phyloP scores from a whole-genome alignment of 1,140 invertebrate genomes.

The Aphelenchoides fujianensis region DNA sequence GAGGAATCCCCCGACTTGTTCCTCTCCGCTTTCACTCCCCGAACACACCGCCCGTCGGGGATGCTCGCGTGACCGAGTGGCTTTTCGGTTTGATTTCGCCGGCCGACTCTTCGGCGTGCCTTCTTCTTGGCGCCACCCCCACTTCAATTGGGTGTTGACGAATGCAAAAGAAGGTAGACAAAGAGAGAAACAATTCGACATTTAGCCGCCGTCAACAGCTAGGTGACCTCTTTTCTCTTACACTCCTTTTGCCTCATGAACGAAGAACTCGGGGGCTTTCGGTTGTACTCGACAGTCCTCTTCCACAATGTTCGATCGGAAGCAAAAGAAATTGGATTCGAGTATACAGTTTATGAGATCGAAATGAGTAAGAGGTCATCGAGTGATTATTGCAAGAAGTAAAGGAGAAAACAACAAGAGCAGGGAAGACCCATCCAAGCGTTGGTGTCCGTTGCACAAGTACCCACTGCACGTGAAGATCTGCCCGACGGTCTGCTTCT shows the following conservation, averaged over 20 bases:
- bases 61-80: background rate
- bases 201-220: background rate
- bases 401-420: background rate
- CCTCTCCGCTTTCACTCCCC: background rate
- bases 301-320: background rate
- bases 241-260: background rate
- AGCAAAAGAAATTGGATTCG: background rate
- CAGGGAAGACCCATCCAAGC: background rate
- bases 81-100: background rate
- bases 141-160: background rate
- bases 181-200: background rate
- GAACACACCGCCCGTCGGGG: background rate
- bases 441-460: constrained; percentile 31
- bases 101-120: background rate
- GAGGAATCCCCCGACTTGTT: background rate
- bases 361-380: too few species aligned
- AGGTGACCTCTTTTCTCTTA: background rate
- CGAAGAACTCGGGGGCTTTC: too few species aligned
- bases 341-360: background rate
- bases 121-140: background rate
- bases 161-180: background rate
- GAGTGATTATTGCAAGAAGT: too few species aligned
- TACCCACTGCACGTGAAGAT: constrained; percentile 47
- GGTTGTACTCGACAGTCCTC: background rate
- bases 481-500: constrained; percentile 33